Evolutionary conservation across 1,140 invertebrate species (phyloP).

Genomic region (Pseudomyrmex cubaensis): DNA sequence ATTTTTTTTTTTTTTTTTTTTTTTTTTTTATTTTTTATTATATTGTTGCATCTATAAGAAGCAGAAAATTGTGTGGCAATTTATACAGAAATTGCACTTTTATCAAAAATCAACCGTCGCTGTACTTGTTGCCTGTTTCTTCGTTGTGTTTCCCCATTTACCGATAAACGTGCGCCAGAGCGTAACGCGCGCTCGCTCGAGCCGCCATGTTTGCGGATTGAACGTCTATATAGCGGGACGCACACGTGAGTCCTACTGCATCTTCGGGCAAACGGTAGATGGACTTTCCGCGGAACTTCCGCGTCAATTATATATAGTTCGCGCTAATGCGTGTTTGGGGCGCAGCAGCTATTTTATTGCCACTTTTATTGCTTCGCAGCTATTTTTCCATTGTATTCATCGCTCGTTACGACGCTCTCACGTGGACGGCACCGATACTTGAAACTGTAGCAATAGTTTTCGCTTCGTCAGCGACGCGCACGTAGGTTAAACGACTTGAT

Average conservation of each 20-base stretch:
- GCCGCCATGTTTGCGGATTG: conserved; percentile 57
- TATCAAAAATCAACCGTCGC: conserved; percentile 19
- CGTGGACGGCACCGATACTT: conserved; percentile 44
- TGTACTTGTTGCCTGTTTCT: conserved; percentile 20
- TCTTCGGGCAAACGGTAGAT: conserved; percentile 17
- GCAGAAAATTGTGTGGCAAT: conserved; percentile 6
- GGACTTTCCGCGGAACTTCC: conserved; percentile 33
- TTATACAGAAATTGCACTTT: background rate
- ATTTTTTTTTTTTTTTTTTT: too few species aligned
- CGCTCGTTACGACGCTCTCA: conserved; percentile 32
- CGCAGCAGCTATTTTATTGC: background rate
- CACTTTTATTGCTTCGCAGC: too few species aligned
- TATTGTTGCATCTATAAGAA: background rate
- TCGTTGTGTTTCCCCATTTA: conserved; percentile 38
- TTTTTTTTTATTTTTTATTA: too few species aligned
- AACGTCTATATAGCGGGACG: conserved; percentile 42
- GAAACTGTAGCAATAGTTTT: conserved; percentile 59
- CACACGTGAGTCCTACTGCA: background rate
- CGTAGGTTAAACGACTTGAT: conserved; percentile 50
- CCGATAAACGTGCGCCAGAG: conserved; percentile 40
- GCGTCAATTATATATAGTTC: conserved; percentile 47
- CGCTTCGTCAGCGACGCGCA: conserved; percentile 50
- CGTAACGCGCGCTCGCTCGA: conserved; percentile 36
- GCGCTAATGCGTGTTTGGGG: conserved; percentile 31
- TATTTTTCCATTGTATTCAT: conserved; percentile 34